Base-by-base conservation (phyloP, 1,140 invertebrate genomes). In the Coptotermes formosanus region DNA sequence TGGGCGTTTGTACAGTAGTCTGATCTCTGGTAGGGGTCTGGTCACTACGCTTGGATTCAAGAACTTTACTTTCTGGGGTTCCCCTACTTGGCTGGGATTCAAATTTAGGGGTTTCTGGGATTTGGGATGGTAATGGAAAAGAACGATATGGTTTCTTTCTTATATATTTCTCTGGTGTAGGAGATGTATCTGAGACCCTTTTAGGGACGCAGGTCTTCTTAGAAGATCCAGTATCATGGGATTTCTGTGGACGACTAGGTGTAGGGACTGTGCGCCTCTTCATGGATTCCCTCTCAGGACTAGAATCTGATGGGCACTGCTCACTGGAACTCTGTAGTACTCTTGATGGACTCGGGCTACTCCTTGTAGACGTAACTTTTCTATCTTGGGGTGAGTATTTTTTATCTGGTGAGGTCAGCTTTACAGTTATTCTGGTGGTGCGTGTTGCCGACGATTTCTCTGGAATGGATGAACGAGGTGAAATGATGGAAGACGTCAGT, bases 391-490 rank as follows among this genome's bases (percentile, higher is more conserved):
- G n/a, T 84, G 25, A 38, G 19, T 16, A 55, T 11, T 45, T 45
- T 84, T 32, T 16, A 1, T 84, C 4, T 7, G 45, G 83, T 84
- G n/a, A 9, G 3, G 16, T 9, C 30, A n/a, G n/a, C 7, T 84
- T 64, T 23, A 84, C 11, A 23, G 59, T 84, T 21, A 84, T 84
- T 55, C 59, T 25, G 3, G 38, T 16, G 21, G 48, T 84, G 25
- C 45, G 6, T 48, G 83, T 84, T 23, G 83, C 4, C 38, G n/a
- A 84, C n/a, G 52, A 11, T 81, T 85, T 86, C 82, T 88, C 88
- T 21, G 88, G 88, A 82, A 88, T 88, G 64, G 64, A 75, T 32
- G 88, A 87, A 48, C 83, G 88, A 12, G 88, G 88, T 59, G 88
- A 88, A 7, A 88, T 55, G 83, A 87, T 88, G 32, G 88, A 83